Conservation (phyloP, 2,113 vertebrate species). For the Hemiscyllium ocellatum region DNA sequence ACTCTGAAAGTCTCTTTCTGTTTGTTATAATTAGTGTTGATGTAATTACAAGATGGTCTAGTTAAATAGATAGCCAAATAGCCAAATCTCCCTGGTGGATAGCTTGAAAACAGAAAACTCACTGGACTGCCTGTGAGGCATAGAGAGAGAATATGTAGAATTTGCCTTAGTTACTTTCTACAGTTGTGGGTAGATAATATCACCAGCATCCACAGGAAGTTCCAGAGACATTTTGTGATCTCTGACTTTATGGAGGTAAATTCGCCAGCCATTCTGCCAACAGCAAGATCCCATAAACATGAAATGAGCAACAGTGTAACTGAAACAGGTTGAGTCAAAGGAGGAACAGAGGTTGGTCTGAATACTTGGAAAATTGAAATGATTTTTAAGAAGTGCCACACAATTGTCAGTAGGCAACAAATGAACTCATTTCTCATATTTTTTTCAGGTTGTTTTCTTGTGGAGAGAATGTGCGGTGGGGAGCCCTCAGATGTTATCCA, state of each 20-base stretch:
- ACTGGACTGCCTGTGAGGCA: neutral
- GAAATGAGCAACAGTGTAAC: neutral
- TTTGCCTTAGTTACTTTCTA: neutral
- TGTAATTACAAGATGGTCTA: neutral
- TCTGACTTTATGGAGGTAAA: neutral
- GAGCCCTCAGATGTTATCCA: neutral
- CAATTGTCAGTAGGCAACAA: neutral
- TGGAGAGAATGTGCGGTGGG: neutral
- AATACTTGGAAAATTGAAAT: neutral
- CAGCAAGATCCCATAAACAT: neutral
- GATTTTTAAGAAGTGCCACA: neutral
- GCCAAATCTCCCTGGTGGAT: neutral
- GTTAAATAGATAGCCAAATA: neutral
- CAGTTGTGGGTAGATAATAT: neutral
- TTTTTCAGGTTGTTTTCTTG: neutral
- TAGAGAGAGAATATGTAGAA: neutral
- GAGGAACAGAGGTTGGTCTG: neutral
- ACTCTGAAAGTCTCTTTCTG: neutral
- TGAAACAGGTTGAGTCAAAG: neutral
- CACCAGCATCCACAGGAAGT: neutral
- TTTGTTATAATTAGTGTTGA: neutral
- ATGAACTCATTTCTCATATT: neutral
- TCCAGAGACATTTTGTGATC: neutral
- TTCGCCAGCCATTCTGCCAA: neutral
- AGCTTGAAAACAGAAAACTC: neutral